These are phyloP conservation scores for Matsumyia berberina DNA, from an alignment of 2,888 invertebrate species.

Conservation along the genomic window DNA sequence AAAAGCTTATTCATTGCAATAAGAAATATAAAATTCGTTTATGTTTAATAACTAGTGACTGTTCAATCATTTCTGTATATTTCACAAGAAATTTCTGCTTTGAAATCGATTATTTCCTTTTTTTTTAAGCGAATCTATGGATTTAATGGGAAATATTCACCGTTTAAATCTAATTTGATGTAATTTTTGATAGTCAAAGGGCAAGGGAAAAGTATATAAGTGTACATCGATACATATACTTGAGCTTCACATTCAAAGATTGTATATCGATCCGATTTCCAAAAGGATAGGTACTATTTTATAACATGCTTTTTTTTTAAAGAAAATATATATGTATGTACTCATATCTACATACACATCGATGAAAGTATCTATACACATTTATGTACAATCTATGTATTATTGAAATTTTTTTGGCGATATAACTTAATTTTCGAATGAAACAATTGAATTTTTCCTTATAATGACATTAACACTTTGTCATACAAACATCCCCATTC, in stretches of 20 bases:
- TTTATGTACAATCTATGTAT: neutral
- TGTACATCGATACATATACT: conserved; percentile 5
- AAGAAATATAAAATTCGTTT: conserved; percentile 3
- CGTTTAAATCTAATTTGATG: conserved; percentile 8
- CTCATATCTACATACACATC: conserved; percentile 6
- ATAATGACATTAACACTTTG: neutral
- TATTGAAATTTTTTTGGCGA: neutral
- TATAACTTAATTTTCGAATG: neutral
- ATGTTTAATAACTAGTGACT: conserved; percentile 32
- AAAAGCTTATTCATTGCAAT: conserved; percentile 17
- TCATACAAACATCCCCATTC: no score
- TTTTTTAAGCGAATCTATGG: neutral
- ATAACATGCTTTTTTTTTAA: conserved; percentile 37
- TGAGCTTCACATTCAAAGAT: conserved; percentile 51
- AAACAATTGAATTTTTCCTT: neutral
- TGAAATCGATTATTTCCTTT: neutral
- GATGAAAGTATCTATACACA: neutral
- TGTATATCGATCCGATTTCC: conserved; percentile 66
- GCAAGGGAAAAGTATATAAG: neutral
- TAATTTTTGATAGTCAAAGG: conserved; percentile 15
- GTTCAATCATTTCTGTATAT: conserved; percentile 44
- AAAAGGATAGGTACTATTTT: conserved; percentile 59
- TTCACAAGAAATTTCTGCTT: conserved; percentile 17
- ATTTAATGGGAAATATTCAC: neutral
- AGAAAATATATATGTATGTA: conserved; percentile 6